Evolutionary conservation across 2,888 invertebrate species (phyloP).

Genomic region (Lasioglossum villosulum): DNA sequence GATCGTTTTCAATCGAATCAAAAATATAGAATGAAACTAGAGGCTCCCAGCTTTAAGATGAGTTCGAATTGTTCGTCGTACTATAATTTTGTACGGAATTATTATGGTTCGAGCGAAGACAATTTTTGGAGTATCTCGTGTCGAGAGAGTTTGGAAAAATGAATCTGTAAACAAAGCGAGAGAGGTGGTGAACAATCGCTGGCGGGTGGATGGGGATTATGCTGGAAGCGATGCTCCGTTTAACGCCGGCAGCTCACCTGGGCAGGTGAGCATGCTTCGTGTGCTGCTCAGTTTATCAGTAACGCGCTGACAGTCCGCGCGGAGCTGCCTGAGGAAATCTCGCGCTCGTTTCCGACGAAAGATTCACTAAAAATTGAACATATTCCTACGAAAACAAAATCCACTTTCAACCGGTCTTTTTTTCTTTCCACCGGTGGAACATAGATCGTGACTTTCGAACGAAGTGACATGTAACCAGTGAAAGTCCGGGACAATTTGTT

Average conservation of each 20-base stretch:
- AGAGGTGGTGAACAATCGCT: slow-evolving; percentile 35
- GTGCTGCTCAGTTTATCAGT: slow-evolving; percentile 54
- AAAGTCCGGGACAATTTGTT: slow-evolving; percentile 46
- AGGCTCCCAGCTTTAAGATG: too few relatives aligned
- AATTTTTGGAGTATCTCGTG: too few relatives aligned
- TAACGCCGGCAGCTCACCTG: slow-evolving; percentile 57
- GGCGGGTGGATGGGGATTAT: slow-evolving; percentile 47
- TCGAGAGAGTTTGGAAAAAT: too few relatives aligned
- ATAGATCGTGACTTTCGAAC: slow-evolving; percentile 13
- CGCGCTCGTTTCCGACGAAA: neutral
- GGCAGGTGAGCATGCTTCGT: slow-evolving; percentile 45
- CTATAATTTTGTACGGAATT: too few relatives aligned
- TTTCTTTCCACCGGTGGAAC: slow-evolving; percentile 10
- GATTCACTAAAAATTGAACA: neutral
- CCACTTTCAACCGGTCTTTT: neutral
- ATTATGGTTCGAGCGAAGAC: too few relatives aligned
- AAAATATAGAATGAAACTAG: too few relatives aligned
- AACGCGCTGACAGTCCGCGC: slow-evolving; percentile 44
- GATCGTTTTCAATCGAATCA: too few relatives aligned
- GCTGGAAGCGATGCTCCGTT: slow-evolving; percentile 49
- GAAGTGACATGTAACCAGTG: slow-evolving; percentile 43
- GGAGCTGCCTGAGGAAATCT: neutral
- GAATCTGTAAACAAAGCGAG: slow-evolving; percentile 3
- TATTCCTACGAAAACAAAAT: too few relatives aligned
- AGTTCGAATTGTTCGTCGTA: too few relatives aligned